These are phyloP conservation scores for Habropoda laboriosa DNA, from an alignment of 1,140 invertebrate species.

Conservation along the genomic window DNA sequence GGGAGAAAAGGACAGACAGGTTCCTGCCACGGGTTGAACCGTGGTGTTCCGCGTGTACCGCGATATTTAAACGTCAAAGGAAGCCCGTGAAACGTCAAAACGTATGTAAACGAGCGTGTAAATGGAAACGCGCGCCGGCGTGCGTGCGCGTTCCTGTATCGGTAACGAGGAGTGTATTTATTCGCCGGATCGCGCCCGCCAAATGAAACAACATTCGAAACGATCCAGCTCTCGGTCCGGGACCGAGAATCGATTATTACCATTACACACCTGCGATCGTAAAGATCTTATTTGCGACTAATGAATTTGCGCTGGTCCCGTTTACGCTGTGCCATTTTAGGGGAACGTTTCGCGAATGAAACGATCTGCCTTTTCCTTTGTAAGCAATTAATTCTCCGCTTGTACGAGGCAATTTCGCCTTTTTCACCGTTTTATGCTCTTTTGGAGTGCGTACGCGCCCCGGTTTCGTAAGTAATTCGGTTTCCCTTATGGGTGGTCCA, in stretches of 20 bases:
- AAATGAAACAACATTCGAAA: slow-evolving; percentile 29
- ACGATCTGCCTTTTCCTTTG: too few relatives aligned
- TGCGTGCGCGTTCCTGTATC: too few relatives aligned
- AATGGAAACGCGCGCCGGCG: slow-evolving; percentile 8
- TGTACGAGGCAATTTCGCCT: too few relatives aligned
- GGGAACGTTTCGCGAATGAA: neutral
- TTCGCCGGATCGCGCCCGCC: neutral
- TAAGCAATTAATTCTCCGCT: neutral
- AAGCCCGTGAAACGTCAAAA: slow-evolving; percentile 16
- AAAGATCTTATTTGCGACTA: neutral
- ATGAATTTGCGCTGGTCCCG: neutral
- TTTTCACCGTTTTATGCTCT: neutral
- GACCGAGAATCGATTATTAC: neutral
- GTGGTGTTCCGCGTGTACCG: too few relatives aligned
- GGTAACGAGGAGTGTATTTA: neutral
- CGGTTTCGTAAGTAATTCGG: slow-evolving; percentile 5
- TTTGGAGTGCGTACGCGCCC: neutral
- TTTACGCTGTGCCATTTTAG: neutral
- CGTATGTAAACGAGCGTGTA: slow-evolving; percentile 20
- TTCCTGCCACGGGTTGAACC: too few relatives aligned
- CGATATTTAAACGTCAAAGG: slow-evolving; percentile 35
- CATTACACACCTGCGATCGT: neutral
- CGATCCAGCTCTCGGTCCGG: slow-evolving; percentile 6
- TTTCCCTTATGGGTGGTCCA: neutral
- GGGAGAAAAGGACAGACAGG: neutral